Evolutionary conservation across 2,888 invertebrate genomes (phyloP), one percentile per base, ranked within the genome.

Genomic region (Odontocolon sp.): DNA sequence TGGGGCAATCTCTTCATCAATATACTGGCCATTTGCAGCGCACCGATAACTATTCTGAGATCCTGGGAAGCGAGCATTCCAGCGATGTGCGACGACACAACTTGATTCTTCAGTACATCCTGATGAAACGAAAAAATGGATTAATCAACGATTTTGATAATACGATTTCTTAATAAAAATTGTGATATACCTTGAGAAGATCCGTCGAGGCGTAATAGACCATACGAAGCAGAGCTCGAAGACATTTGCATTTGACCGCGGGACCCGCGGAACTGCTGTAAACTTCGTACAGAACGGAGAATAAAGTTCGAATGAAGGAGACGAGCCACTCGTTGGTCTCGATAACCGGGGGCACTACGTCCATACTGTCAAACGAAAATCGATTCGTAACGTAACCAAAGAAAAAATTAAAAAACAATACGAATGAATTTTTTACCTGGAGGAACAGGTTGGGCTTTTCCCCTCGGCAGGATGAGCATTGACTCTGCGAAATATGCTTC

Each of bases 31-130:
- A 99, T 96, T 92, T 99, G 99, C 61, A 99, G 92, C 42, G 99
- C 98, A 64, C 98, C 98, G 56, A 99, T 98, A 45, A 99, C 98
- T 87, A 99, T 98, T 87, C 98, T 95, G 78, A 99, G 93, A 92
- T 99, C 99, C 89, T 95, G 96, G 2, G 98, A 98, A 0, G 98
- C 98, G 94, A 99, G 94, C 98, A 99, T 99, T 72, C 98, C 98
- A 28, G 99, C 99, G 88, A 99, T 97, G 91, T 99, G 98, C 84
- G 98, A 98, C 77, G 97, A 97, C 69, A 98, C 97, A 81, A 96
- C 94, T 90, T 94, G 94, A 86, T 94, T 94, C 84, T 94, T 94
- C 71, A 94, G 88, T 70, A 93, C 92, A 78, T 92, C 92, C 91
- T 91, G 79, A 33, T 45, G 28, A 3, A 9, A 50, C 50, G 9